These are phyloP conservation scores for Peromyscus californicus DNA, from an alignment of 2,113 vertebrate species.

Conservation along the genomic window DNA sequence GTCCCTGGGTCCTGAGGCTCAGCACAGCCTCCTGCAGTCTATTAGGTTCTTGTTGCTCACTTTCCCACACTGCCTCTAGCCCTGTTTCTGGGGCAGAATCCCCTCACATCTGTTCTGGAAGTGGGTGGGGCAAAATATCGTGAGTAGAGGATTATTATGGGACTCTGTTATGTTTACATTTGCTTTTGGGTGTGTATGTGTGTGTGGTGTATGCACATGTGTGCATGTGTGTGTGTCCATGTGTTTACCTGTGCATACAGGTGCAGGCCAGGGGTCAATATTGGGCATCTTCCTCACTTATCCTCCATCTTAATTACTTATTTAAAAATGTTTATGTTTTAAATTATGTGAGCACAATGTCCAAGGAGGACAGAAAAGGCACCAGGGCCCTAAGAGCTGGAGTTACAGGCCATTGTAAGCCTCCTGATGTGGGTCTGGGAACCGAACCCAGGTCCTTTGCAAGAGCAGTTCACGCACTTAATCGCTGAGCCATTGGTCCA, in stretches of 20 bases:
- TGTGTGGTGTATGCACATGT: neutral
- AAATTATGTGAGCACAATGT: neutral
- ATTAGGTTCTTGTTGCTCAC: accelerated
- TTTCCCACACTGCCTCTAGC: neutral
- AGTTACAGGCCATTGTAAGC: neutral
- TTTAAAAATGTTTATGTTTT: neutral
- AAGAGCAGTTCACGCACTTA: neutral
- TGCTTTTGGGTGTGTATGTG: neutral
- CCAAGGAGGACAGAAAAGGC: neutral
- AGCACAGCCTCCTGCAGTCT: accelerated
- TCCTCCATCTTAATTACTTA: neutral
- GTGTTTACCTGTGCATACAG: neutral
- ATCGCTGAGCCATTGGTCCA: neutral
- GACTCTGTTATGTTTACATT: neutral
- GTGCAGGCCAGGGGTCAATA: neutral
- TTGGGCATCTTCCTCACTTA: neutral
- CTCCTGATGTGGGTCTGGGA: neutral
- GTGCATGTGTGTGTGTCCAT: neutral
- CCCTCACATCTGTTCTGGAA: neutral
- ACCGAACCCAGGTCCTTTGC: neutral
- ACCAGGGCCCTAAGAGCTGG: neutral
- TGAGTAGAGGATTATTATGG: too few relatives aligned
- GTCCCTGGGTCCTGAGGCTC: neutral
- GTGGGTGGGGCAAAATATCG: neutral
- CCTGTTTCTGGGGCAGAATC: neutral